Percentiles rank a stretch among this genome's conserved stretches.
Conservation (phyloP, 1,140 invertebrate species). For the Drosophila pallidifrons region DNA sequence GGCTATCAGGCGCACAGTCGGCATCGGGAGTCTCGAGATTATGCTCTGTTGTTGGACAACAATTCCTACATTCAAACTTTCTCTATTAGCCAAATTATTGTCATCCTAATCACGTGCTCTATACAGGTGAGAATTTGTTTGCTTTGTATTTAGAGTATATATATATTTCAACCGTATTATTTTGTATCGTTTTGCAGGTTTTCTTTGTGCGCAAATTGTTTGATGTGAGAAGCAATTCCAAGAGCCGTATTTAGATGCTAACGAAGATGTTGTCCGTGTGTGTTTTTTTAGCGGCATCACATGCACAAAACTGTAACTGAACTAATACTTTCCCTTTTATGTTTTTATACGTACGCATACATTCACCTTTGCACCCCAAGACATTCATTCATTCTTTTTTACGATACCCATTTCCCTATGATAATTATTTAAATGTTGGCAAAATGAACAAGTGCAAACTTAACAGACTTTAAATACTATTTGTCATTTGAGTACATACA, state of each 20-base stretch:
- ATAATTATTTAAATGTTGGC: slow-evolving; percentile 49
- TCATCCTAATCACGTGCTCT: slow-evolving; percentile 91
- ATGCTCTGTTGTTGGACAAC: slow-evolving; percentile 92
- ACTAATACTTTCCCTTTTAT: slow-evolving; percentile 22
- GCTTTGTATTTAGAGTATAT: background rate
- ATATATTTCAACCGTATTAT: background rate
- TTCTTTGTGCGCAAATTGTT: slow-evolving; percentile 96
- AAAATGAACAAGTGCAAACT: slow-evolving; percentile 69
- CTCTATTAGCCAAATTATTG: slow-evolving; percentile 94
- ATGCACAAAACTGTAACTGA: slow-evolving; percentile 25
- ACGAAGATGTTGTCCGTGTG: too few species aligned
- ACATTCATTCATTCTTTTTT: slow-evolving; percentile 27
- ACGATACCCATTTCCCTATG: slow-evolving; percentile 18
- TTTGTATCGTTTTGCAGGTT: slow-evolving; percentile 88
- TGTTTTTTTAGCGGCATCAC: slow-evolving; percentile 34
- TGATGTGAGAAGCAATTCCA: slow-evolving; percentile 87
- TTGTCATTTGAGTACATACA: slow-evolving; percentile 43
- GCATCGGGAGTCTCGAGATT: slow-evolving; percentile 92
- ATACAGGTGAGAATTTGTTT: slow-evolving; percentile 64
- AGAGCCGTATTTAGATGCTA: slow-evolving; percentile 71
- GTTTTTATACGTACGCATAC: slow-evolving; percentile 24
- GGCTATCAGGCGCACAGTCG: slow-evolving; percentile 92
- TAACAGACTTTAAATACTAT: slow-evolving; percentile 52
- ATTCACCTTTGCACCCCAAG: slow-evolving; percentile 3
- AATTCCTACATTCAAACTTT: slow-evolving; percentile 94